Conservation (phyloP, 1,140 invertebrate species). For the Calephelis virginiensis region DNA sequence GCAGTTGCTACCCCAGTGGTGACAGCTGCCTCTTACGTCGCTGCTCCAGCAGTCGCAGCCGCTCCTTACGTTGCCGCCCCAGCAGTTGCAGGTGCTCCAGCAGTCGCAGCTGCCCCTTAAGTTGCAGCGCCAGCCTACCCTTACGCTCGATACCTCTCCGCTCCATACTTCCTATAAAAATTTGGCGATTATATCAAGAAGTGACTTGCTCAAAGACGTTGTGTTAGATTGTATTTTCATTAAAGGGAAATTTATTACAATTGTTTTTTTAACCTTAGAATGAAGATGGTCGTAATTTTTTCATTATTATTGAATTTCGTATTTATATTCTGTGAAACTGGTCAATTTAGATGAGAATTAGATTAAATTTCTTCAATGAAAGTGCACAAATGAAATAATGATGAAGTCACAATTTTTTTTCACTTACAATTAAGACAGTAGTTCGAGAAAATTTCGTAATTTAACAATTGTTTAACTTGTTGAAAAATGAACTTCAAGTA, state of each 20-base stretch:
- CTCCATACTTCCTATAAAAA: constrained; percentile 57
- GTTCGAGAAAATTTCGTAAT: no score
- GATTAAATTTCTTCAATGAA: no score
- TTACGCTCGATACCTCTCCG: constrained; percentile 4
- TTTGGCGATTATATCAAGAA: constrained; percentile 64
- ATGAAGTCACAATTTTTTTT: no score
- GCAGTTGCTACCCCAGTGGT: constrained; percentile 79
- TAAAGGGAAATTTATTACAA: constrained; percentile 23
- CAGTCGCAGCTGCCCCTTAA: constrained; percentile 32
- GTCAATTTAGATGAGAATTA: no score
- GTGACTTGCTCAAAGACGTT: constrained; percentile 69
- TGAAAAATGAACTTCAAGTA: no score
- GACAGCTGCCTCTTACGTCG: constrained; percentile 61
- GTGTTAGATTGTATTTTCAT: constrained; percentile 34
- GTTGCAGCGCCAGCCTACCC: constrained; percentile 32
- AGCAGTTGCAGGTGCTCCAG: constrained; percentile 38
- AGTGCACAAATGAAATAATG: no score
- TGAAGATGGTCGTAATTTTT: no score
- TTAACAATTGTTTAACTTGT: no score
- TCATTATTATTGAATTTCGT: no score
- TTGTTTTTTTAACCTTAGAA: constrained; percentile 1
- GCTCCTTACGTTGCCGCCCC: constrained; percentile 74
- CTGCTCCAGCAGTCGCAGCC: constrained; percentile 35
- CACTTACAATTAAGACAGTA: no score
- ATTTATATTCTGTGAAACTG: no score